phyloP scores from a whole-genome alignment of 2,888 invertebrate genomes.

The Eupelmus urozonus region DNA sequence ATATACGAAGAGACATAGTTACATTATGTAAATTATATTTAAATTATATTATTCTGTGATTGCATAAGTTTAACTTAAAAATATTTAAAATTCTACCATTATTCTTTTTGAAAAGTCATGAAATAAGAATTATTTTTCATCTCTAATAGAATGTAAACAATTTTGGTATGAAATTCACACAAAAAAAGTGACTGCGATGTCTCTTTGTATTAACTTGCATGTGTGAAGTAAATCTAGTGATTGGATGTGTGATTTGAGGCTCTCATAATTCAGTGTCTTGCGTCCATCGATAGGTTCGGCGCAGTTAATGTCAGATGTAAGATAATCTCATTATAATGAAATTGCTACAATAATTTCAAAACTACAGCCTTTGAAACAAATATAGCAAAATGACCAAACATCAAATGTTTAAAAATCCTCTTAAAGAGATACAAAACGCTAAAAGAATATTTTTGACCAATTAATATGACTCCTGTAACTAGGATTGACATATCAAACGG shows the following conservation, averaged over 20 bases:
- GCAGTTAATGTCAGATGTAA: slow-evolving; percentile 57
- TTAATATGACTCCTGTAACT: slow-evolving; percentile 51
- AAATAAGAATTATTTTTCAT: slow-evolving; percentile 45
- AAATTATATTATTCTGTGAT: slow-evolving; percentile 58
- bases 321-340: slow-evolving; percentile 49
- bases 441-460: slow-evolving; percentile 58
- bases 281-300: slow-evolving; percentile 56
- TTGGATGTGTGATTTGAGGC: slow-evolving; percentile 59
- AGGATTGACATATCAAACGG: slow-evolving; percentile 59
- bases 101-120: slow-evolving; percentile 35
- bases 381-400: slow-evolving; percentile 56
- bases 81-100: slow-evolving; percentile 53
- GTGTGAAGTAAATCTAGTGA: slow-evolving; percentile 54
- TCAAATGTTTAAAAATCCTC: slow-evolving; percentile 47
- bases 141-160: slow-evolving; percentile 43
- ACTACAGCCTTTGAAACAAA: slow-evolving; percentile 50
- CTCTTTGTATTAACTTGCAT: slow-evolving; percentile 57
- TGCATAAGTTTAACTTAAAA: slow-evolving; percentile 49
- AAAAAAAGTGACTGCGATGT: slow-evolving; percentile 43
- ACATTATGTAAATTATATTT: slow-evolving; percentile 56
- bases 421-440: slow-evolving; percentile 41
- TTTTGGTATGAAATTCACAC: slow-evolving; percentile 47
- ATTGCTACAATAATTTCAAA: slow-evolving; percentile 49
- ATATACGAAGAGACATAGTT: slow-evolving; percentile 57
- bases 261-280: slow-evolving; percentile 58